These are phyloP conservation scores for Sceliomorpha sp. DNA, from an alignment of 2,888 invertebrate genomes.

Conservation along the genomic window DNA sequence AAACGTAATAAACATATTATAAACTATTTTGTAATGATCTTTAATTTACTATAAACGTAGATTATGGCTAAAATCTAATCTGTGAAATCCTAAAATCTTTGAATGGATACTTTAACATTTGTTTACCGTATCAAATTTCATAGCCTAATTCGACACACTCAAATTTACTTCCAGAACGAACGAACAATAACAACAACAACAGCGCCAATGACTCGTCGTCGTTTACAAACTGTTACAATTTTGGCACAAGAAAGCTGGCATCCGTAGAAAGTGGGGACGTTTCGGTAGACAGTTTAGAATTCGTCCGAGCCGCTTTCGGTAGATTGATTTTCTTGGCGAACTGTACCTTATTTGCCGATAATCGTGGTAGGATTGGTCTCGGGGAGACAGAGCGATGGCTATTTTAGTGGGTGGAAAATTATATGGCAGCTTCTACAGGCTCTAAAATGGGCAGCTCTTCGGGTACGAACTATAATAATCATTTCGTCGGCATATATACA, in stretches of 20 bases:
- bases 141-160: too few relatives aligned
- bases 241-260: background rate
- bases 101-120: too few relatives aligned
- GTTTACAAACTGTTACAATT: too few relatives aligned
- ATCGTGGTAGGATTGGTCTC: constrained; percentile 74
- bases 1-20: too few relatives aligned
- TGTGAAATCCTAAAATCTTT: too few relatives aligned
- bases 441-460: constrained; percentile 80
- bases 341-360: constrained; percentile 80
- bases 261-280: constrained; percentile 15
- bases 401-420: constrained; percentile 81
- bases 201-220: too few relatives aligned
- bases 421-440: constrained; percentile 79
- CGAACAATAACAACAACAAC: too few relatives aligned
- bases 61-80: too few relatives aligned
- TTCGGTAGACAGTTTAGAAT: constrained; percentile 29
- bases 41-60: too few relatives aligned
- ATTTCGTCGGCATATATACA: constrained; percentile 74
- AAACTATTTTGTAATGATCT: too few relatives aligned
- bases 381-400: constrained; percentile 74
- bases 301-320: constrained; percentile 17
- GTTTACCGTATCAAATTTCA: too few relatives aligned
- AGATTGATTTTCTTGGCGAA: constrained; percentile 64
- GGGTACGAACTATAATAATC: constrained; percentile 80
- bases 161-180: too few relatives aligned